Evolutionary conservation across 2,113 vertebrate genomes (phyloP), one percentile per base, ranked within the genome.

Genomic region (Hippoglossus stenolepis): DNA sequence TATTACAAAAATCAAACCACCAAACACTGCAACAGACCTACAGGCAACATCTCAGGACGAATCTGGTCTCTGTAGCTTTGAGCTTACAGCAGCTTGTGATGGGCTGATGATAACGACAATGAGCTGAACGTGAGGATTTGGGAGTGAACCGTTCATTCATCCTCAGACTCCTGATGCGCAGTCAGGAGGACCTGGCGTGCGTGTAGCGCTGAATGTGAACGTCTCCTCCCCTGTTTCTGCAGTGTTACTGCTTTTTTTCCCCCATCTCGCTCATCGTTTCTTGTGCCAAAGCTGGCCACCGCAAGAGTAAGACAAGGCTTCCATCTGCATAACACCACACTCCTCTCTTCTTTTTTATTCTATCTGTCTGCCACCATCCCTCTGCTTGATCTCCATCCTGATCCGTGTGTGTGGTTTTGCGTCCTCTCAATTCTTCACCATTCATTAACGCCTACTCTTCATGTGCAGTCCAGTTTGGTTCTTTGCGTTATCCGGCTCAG

Each of bases 141-240:
- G 63, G 65, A 83, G 83, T 84, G 77, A 82, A 73, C 80, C 65
- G 54, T 59, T 83, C 80, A 80, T 89, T 75, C 67, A 51, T 15
- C 18, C 47, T 7, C 61, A 75, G 85, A 79, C 82, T 91, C 87
- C 87, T 82, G 89, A 91, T 91, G 90, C 92, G 90, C 89, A 92
- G 85, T 86, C 79, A 83, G 89, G 73, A 86, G 88, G 84, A 89
- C 74, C 89, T 78, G 70, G 76, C 76, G 85, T 90, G 91, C 85
- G 84, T 85, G 83, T 75, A 77, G 84, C 84, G 73, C 82, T 80
- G 90, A 74, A 80, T 24, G 40, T 77, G 78, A 79, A 85, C 90
- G 90, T 90, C 90, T 90, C 92, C 91, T 91, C 91, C 92, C 92
- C 90, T 91, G 91, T 88, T 87, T 90, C 92, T 92, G 92, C 92